These are phyloP conservation scores for Ageneiosus marmoratus DNA, from an alignment of 2,113 vertebrate genomes.

Conservation along the genomic window DNA sequence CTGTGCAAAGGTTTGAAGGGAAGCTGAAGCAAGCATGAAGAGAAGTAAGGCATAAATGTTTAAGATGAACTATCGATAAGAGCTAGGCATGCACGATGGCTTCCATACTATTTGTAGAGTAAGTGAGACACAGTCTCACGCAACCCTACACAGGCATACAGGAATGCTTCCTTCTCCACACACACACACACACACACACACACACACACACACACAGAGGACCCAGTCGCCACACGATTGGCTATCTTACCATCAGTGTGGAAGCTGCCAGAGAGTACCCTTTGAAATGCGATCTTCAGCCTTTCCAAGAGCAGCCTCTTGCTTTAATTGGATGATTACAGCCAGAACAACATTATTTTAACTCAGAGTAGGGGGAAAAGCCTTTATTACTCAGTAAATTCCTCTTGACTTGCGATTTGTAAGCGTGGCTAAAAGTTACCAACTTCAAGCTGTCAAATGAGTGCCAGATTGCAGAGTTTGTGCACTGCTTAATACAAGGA, in stretches of 20 bases:
- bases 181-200: slow-evolving; percentile 42
- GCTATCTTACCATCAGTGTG: slow-evolving; percentile 78
- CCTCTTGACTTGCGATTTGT: slow-evolving; percentile 71
- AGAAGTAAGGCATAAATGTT: slow-evolving; percentile 49
- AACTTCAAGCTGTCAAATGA: slow-evolving; percentile 61
- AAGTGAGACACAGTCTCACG: slow-evolving; percentile 46
- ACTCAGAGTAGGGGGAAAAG: slow-evolving; percentile 60
- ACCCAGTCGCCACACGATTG: slow-evolving; percentile 52
- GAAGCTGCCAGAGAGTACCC: slow-evolving; percentile 75
- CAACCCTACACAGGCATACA: slow-evolving; percentile 47
- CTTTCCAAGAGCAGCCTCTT: slow-evolving; percentile 74
- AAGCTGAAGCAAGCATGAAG: slow-evolving; percentile 18
- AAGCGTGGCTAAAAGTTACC: slow-evolving; percentile 60
- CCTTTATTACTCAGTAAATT: slow-evolving; percentile 72
- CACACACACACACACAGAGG: slow-evolving; percentile 42
- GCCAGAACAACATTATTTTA: slow-evolving; percentile 85
- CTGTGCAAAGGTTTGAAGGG: neutral
- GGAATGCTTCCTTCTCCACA: slow-evolving; percentile 44
- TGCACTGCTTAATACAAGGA: slow-evolving; percentile 36
- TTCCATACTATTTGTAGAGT: slow-evolving; percentile 50
- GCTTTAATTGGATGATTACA: slow-evolving; percentile 79
- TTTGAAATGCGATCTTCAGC: slow-evolving; percentile 83
- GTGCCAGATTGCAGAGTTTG: slow-evolving; percentile 57
- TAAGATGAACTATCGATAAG: slow-evolving; percentile 55
- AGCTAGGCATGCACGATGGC: slow-evolving; percentile 48